These are phyloP conservation scores for Anser cygnoides DNA, from an alignment of 2,113 vertebrate species.

Conservation along the genomic window DNA sequence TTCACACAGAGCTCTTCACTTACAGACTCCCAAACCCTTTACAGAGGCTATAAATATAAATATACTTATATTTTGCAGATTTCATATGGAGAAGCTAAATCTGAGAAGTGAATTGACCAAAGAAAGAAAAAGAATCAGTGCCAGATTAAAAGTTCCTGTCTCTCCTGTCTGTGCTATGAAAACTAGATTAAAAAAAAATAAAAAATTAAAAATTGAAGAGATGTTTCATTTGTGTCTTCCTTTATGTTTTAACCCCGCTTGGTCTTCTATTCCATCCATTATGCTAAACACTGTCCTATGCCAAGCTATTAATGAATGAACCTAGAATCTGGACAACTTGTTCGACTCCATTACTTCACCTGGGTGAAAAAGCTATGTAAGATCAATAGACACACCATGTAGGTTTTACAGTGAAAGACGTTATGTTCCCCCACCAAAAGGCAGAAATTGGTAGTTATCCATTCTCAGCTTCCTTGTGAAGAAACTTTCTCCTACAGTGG, in stretches of 20 bases:
- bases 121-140: background rate
- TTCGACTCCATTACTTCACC: background rate
- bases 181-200: accelerated
- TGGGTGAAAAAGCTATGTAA: background rate
- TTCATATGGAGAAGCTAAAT: background rate
- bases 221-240: background rate
- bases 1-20: background rate
- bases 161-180: background rate
- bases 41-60: background rate
- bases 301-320: background rate
- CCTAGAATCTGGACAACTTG: background rate
- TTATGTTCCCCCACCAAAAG: background rate
- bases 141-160: background rate
- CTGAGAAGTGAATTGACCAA: background rate
- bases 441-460: constrained; percentile 75
- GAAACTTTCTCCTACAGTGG: constrained; percentile 83
- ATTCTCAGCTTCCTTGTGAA: constrained; percentile 81
- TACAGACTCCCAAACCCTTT: background rate
- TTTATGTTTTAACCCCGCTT: background rate
- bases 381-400: background rate
- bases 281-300: background rate
- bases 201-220: background rate
- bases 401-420: constrained; percentile 34
- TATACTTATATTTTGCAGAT: background rate
- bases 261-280: background rate